These are phyloP conservation scores for Asarcornis scutulata DNA, from an alignment of 2,113 vertebrate genomes.

Conservation along the genomic window DNA sequence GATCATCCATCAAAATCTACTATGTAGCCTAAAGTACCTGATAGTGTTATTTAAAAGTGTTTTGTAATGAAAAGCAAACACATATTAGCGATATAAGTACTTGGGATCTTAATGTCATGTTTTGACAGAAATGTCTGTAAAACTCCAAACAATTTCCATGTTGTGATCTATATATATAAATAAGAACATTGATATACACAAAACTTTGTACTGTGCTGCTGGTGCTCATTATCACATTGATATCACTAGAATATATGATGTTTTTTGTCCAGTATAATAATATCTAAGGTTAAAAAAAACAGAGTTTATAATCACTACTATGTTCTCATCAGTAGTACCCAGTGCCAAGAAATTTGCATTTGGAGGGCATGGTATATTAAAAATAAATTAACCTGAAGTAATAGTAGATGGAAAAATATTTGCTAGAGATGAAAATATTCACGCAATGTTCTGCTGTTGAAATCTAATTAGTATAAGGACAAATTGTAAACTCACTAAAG, in stretches of 20 bases:
- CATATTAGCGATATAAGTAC: not conserved
- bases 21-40: not conserved
- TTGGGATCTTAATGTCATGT: not conserved
- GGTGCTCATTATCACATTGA: not conserved
- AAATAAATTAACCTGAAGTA: not conserved
- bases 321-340: not conserved
- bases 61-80: not conserved
- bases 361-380: not conserved
- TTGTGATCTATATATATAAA: not conserved
- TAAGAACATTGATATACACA: not conserved
- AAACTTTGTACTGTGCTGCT: not conserved
- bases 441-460: not conserved
- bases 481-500: not conserved
- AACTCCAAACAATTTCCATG: not conserved
- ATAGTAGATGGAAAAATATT: not conserved
- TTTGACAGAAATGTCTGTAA: not conserved
- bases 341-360: not conserved
- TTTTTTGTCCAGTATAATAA: not conserved
- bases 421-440: not conserved
- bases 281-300: not conserved
- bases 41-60: not conserved
- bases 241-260: not conserved
- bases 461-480: not conserved
- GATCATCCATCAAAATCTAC: not conserved
- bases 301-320: not conserved